Evolutionary conservation across 1,140 invertebrate genomes (phyloP).

Genomic region (Caenorhabditis briggsae): DNA sequence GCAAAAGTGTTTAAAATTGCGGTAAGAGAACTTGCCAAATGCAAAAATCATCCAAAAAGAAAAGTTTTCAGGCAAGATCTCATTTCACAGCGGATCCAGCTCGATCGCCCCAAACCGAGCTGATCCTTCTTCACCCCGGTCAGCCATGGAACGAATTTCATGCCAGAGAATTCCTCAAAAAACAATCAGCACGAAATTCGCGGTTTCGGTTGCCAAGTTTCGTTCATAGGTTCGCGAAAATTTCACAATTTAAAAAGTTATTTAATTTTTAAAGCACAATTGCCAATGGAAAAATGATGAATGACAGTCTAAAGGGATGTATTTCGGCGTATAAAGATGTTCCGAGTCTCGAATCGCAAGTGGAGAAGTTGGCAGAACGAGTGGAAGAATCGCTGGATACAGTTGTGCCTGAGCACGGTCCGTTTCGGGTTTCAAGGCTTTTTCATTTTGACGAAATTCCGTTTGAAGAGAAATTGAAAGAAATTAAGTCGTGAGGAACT

Average conservation of each 20-base stretch:
- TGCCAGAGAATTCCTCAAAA: conserved; percentile 27
- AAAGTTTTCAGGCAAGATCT: not conserved
- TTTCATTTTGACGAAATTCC: conserved; percentile 26
- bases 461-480: not conserved
- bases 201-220: not conserved
- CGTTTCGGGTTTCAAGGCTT: not conserved
- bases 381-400: conserved; percentile 27
- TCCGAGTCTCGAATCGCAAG: not conserved
- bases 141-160: conserved; percentile 52
- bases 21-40: not conserved
- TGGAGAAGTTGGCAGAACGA: not conserved
- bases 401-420: conserved; percentile 1
- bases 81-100: conserved; percentile 17
- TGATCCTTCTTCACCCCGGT: conserved; percentile 32
- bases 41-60: not conserved
- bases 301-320: not conserved
- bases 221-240: not conserved
- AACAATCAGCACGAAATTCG: not conserved
- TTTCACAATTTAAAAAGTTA: not conserved
- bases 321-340: conserved; percentile 25
- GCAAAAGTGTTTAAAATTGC: not conserved
- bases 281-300: not conserved
- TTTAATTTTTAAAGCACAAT: not conserved
- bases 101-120: conserved; percentile 24
- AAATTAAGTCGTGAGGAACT: not conserved